Conservation (phyloP, 1,140 invertebrate species). For the Harlomillsia oculata region DNA sequence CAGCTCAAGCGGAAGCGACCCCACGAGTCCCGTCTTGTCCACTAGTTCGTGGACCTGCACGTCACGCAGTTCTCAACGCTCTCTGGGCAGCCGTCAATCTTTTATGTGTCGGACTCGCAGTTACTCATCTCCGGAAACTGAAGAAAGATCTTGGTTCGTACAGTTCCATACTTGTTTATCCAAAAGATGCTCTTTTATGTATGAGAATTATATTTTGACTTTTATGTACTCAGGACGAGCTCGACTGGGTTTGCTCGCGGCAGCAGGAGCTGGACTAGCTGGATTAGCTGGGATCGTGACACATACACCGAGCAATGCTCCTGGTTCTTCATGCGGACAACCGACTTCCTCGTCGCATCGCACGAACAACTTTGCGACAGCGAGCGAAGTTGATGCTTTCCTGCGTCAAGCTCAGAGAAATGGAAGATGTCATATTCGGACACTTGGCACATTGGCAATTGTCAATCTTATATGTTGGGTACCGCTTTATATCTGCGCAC, state of each 20-base stretch:
- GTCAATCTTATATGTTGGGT: constrained; percentile 34
- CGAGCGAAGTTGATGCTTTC: constrained; percentile 31
- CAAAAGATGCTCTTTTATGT: background rate
- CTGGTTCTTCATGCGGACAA: constrained; percentile 43
- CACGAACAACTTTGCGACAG: constrained; percentile 4
- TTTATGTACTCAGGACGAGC: constrained; percentile 23
- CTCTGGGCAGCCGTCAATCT: constrained; percentile 81
- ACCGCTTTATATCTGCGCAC: constrained; percentile 31
- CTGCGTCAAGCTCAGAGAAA: constrained; percentile 32
- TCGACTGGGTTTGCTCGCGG: constrained; percentile 29
- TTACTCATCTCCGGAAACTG: constrained; percentile 72
- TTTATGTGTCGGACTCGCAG: constrained; percentile 72
- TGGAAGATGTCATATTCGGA: constrained; percentile 33
- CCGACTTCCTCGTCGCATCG: constrained; percentile 1
- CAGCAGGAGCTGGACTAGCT: constrained; percentile 32
- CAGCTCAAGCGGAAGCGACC: constrained; percentile 61
- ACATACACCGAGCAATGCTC: constrained; percentile 61
- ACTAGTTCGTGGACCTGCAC: constrained; percentile 63
- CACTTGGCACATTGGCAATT: constrained; percentile 31
- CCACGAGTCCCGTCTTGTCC: constrained; percentile 58
- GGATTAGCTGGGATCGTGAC: constrained; percentile 38
- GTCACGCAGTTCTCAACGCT: constrained; percentile 79
- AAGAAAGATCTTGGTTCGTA: constrained; percentile 64
- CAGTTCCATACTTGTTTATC: background rate
- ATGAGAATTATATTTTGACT: constrained; percentile 3